phyloP scores from a whole-genome alignment of 2,113 vertebrate species.

The Pavo muticus region DNA sequence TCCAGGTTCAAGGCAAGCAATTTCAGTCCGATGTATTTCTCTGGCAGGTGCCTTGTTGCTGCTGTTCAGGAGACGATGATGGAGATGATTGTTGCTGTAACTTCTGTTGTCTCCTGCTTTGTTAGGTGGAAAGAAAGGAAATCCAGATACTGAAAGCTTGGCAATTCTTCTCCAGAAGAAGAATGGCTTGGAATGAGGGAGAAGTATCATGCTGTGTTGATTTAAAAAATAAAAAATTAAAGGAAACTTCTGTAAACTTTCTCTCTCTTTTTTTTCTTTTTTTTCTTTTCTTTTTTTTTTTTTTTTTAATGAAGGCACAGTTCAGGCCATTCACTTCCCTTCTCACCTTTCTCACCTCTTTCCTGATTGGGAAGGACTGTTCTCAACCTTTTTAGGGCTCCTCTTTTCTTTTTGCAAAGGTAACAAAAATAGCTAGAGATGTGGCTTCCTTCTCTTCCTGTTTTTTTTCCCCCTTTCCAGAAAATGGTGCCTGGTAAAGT shows the following conservation, averaged over 20 bases:
- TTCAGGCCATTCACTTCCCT: background rate
- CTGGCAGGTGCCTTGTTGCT: background rate
- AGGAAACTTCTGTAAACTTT: background rate
- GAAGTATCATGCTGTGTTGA: background rate
- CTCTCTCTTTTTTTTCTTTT: background rate
- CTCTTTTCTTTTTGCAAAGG: background rate
- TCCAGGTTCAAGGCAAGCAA: background rate
- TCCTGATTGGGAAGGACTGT: background rate
- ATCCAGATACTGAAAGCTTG: background rate
- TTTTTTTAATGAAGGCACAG: background rate
- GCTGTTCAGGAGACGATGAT: background rate
- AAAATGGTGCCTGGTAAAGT: background rate
- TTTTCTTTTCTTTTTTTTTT: background rate
- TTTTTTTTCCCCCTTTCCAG: background rate
- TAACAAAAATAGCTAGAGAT: background rate
- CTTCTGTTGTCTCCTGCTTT: background rate
- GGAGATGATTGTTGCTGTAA: background rate
- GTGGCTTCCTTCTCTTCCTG: background rate
- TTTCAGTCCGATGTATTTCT: background rate
- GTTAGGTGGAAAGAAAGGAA: background rate
- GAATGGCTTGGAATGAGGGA: background rate
- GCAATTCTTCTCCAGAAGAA: background rate
- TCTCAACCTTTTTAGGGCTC: background rate
- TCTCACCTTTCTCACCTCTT: background rate
- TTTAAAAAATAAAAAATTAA: background rate